These are phyloP conservation scores for Morelia viridis DNA, from an alignment of 2,797 vertebrate species.

Conservation along the genomic window DNA sequence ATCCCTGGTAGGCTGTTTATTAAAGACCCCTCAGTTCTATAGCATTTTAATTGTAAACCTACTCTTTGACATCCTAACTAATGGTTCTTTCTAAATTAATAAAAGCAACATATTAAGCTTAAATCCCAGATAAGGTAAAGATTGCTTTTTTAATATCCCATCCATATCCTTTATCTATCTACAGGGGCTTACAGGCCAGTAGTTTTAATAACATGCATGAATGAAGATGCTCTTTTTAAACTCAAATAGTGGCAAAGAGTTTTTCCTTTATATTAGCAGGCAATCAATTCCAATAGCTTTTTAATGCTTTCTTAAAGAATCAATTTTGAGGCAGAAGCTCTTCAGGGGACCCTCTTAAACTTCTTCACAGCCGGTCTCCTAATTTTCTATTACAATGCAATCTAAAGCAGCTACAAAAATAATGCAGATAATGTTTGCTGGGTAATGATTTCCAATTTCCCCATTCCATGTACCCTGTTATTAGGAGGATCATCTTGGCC, in stretches of 20 bases:
- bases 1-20: slow-evolving; percentile 73
- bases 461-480: slow-evolving; percentile 83
- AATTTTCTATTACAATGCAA: slow-evolving; percentile 83
- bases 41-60: slow-evolving; percentile 77
- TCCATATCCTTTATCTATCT: slow-evolving; percentile 83
- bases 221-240: slow-evolving; percentile 81
- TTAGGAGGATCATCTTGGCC: slow-evolving; percentile 86
- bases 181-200: slow-evolving; percentile 82
- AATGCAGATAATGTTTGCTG: slow-evolving; percentile 89
- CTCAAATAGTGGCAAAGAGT: slow-evolving; percentile 77
- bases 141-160: slow-evolving; percentile 80
- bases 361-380: slow-evolving; percentile 78
- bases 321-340: slow-evolving; percentile 83
- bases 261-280: slow-evolving; percentile 85
- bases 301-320: slow-evolving; percentile 86
- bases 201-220: slow-evolving; percentile 94
- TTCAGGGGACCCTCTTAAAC: slow-evolving; percentile 80
- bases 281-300: slow-evolving; percentile 89
- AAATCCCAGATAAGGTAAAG: slow-evolving; percentile 78
- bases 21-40: slow-evolving; percentile 70
- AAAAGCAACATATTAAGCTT: slow-evolving; percentile 81
- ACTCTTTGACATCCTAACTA: slow-evolving; percentile 82
- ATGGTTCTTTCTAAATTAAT: slow-evolving; percentile 78
- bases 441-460: slow-evolving; percentile 92
- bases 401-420: slow-evolving; percentile 83